Base-by-base conservation (phyloP, 2,888 invertebrate genomes). In the Eubasilissa splendida region DNA sequence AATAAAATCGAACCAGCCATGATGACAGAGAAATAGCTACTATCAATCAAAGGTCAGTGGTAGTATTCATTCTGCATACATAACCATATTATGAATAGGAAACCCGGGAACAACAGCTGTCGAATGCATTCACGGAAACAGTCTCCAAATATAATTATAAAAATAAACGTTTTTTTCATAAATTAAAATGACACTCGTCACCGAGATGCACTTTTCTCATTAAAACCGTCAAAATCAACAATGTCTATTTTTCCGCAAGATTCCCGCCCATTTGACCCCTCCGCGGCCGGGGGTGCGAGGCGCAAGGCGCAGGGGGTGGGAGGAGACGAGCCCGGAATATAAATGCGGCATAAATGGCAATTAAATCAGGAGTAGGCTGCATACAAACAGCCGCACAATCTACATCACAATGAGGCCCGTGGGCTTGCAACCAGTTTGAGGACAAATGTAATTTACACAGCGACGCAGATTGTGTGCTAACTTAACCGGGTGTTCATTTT, bases 281-380 rank as follows among this genome's bases (percentile, higher is more conserved):
- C 53, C 60, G 66, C 50, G 66, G 70, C 33, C 52, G 54, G 22
- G 60, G 80, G 4, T 53, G 31, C 56, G 50, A 53, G 53, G 68
- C 53, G 75, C 79, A 75, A 50, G 71, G 42, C 42, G 7, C 4
- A 7, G 42, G 4, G 42, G 42, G 80, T 4, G 60, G 31, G 54
- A 52, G 59, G 53, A 59, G 52, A 77, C 79, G 80, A 60, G 71
- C 14, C 70, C 52, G 60, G 82, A 77, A 83, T 83, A 83, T 77
- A 81, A 83, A 83, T 83, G 83, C 74, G 76, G 76, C 63, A 77
- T 79, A 81, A 83, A 76, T 79, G 79, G 83, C 79, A 83, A 83
- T 81, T 83, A 83, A 83, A 83, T 79, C 81, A 78, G 79, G 66
- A 70, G 60, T 60, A 68, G 75, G 75, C 75, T 82, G 82, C 80